Conservation (phyloP, 2,113 vertebrate genomes). For the Geococcyx californianus region DNA sequence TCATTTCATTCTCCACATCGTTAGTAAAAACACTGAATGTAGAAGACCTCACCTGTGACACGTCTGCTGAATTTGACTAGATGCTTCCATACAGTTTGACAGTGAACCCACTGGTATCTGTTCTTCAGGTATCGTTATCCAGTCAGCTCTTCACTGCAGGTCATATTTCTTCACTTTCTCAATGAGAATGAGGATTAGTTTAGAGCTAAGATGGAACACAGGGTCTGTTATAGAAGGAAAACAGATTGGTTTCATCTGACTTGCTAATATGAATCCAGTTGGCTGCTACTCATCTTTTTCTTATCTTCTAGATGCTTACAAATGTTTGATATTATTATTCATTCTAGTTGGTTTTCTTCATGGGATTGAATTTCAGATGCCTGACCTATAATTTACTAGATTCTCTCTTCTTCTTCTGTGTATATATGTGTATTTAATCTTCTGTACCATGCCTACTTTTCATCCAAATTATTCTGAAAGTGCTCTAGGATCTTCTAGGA, state of each 20-base stretch:
- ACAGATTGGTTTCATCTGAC: not conserved
- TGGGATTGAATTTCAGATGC: not conserved
- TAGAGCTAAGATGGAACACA: not conserved
- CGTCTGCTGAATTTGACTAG: not conserved
- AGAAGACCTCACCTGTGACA: not conserved
- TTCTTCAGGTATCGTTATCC: not conserved
- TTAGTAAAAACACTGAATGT: not conserved
- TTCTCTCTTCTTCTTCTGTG: not conserved
- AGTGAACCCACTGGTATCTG: not conserved
- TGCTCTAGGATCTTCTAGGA: not conserved
- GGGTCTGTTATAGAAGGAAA: not conserved
- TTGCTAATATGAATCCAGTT: not conserved
- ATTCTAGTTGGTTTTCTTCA: not conserved
- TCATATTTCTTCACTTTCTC: not conserved
- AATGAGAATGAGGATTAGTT: not conserved
- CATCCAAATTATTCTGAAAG: not conserved
- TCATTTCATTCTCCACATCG: not conserved
- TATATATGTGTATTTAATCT: not conserved
- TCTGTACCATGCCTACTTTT: not conserved
- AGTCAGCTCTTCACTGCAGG: not conserved
- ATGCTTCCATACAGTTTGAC: not conserved
- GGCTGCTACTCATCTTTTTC: not conserved
- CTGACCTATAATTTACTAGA: not conserved
- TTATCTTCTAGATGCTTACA: not conserved
- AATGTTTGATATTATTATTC: not conserved